Conservation (phyloP, 2,797 vertebrate species). For the Sternotherus odoratus region DNA sequence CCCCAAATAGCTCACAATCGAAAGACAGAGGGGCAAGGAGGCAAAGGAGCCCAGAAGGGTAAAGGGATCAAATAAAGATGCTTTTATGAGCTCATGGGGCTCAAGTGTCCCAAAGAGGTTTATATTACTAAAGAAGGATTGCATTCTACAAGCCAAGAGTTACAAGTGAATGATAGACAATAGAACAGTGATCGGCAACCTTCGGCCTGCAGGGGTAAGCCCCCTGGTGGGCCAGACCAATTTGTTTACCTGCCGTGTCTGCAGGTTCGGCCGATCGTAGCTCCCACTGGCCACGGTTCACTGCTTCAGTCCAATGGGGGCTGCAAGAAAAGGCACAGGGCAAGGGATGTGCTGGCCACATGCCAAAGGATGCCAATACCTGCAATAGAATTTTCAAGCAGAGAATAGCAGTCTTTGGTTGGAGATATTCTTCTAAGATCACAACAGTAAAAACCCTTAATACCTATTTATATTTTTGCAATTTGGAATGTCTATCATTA, state of each 20-base stretch:
- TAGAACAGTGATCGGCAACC: not conserved
- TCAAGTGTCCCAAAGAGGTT: slow-evolving; percentile 33
- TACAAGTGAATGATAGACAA: slow-evolving; percentile 49
- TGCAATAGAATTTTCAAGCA: slow-evolving; percentile 20
- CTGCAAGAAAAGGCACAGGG: too few relatives aligned
- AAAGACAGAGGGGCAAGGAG: not conserved
- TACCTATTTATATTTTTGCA: slow-evolving; percentile 28
- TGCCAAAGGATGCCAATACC: too few relatives aligned
- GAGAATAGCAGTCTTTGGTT: slow-evolving; percentile 17
- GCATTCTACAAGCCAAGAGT: slow-evolving; percentile 16
- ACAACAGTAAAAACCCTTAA: slow-evolving; percentile 8
- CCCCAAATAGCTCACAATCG: not conserved
- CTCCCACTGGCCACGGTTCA: too few relatives aligned
- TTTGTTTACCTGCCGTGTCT: too few relatives aligned
- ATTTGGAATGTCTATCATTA: slow-evolving; percentile 45
- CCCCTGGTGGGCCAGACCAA: too few relatives aligned
- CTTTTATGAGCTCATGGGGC: slow-evolving; percentile 47
- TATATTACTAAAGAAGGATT: slow-evolving; percentile 46
- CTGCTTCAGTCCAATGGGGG: too few relatives aligned
- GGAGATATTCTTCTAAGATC: not conserved
- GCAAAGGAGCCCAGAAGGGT: not conserved
- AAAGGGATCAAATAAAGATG: slow-evolving; percentile 28
- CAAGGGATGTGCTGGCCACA: too few relatives aligned
- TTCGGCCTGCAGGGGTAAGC: too few relatives aligned
- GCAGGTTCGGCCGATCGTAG: too few relatives aligned